A percentile compares a stretch with the other conserved stretches of the same genome.
Conservation (phyloP, 2,113 vertebrate genomes). For the Marcusenius ussheri region DNA sequence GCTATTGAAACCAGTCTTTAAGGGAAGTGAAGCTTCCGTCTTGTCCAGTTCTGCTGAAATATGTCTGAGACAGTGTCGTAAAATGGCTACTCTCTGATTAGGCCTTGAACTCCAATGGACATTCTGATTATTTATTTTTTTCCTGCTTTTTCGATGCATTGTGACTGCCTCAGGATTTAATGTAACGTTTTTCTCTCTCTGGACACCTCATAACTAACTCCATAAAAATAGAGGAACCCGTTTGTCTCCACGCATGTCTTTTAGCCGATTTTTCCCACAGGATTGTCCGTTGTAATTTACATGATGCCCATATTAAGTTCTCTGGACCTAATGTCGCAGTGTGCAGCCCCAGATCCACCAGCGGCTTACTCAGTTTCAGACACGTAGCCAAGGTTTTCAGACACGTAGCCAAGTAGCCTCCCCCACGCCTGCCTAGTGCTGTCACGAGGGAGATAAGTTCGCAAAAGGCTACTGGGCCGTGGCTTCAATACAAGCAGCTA, state of each 20-base stretch:
- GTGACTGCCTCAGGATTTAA: neutral
- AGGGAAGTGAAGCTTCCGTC: neutral
- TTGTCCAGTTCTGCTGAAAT: neutral
- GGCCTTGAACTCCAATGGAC: neutral
- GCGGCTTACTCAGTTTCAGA: neutral
- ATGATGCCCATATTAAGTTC: neutral
- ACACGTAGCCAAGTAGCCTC: neutral
- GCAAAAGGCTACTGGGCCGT: neutral
- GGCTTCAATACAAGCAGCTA: neutral
- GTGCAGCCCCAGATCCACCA: neutral
- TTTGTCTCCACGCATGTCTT: neutral
- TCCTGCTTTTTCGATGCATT: neutral
- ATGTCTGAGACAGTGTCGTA: neutral
- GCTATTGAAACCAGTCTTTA: neutral
- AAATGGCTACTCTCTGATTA: neutral
- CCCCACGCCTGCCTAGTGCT: neutral
- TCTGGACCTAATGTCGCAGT: neutral
- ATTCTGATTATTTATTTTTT: neutral
- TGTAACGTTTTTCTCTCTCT: neutral
- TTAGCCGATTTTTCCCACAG: neutral
- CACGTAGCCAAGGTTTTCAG: neutral
- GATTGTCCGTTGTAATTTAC: neutral
- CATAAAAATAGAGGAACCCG: neutral
- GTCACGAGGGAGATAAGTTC: neutral
- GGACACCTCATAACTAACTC: neutral